Evolutionary conservation across 1,140 invertebrate genomes (phyloP).

Genomic region (Lycorma delicatula): DNA sequence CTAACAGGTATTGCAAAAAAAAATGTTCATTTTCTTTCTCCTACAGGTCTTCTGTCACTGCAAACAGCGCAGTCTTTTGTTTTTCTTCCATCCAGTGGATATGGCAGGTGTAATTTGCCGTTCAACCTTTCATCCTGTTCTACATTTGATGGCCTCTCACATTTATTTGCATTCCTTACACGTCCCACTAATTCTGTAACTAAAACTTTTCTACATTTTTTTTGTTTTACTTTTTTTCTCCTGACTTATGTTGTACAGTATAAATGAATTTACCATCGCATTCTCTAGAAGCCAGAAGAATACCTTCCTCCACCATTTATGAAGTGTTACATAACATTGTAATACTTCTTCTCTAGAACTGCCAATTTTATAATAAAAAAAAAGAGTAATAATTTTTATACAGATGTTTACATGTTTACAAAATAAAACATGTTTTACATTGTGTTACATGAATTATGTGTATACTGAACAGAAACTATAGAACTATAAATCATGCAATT

Average conservation of each 20-base stretch:
- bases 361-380: no score
- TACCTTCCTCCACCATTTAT: slow-evolving; percentile 15
- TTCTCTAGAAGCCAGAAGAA: neutral
- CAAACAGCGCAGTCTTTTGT: neutral
- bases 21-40: neutral
- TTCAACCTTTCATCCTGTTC: slow-evolving; percentile 1
- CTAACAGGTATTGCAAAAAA: neutral
- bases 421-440: no score
- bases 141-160: neutral
- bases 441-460: no score
- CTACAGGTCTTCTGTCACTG: neutral
- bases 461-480: no score
- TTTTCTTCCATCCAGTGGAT: neutral
- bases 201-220: slow-evolving; percentile 8
- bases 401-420: no score
- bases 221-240: neutral
- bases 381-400: no score
- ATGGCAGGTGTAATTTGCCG: neutral
- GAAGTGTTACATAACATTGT: no score
- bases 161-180: slow-evolving; percentile 8
- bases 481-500: no score
- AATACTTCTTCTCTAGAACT: no score
- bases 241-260: neutral
- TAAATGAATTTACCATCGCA: slow-evolving; percentile 9
- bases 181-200: neutral